Evolutionary conservation across 1,140 invertebrate genomes (phyloP).

Genomic region (Daktulosphaira vitifoliae): DNA sequence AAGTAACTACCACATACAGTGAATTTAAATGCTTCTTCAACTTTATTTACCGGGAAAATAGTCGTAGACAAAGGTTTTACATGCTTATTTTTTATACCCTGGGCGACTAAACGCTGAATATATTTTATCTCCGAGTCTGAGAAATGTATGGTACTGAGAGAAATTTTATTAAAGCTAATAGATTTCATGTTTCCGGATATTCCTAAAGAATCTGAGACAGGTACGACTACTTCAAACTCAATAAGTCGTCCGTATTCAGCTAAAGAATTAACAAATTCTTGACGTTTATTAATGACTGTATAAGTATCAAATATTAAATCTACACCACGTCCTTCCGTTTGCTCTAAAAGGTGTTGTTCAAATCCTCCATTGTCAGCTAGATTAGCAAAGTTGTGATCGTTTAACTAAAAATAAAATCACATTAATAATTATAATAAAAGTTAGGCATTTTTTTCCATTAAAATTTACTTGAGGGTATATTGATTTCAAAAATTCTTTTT

Average conservation of each 20-base stretch:
- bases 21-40: slow-evolving; percentile 12
- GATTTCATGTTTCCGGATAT: slow-evolving; percentile 13
- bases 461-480: slow-evolving; percentile 11
- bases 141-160: neutral
- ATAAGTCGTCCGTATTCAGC: slow-evolving; percentile 5
- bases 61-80: slow-evolving; percentile 2
- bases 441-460: too few species aligned
- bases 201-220: slow-evolving; percentile 10
- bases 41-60: neutral
- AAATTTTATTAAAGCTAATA: slow-evolving; percentile 16
- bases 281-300: neutral
- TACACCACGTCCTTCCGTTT: slow-evolving; percentile 16
- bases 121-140: slow-evolving; percentile 14
- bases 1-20: slow-evolving; percentile 66
- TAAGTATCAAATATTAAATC: slow-evolving; percentile 33
- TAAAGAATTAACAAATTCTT: slow-evolving; percentile 10
- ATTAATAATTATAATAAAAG: too few species aligned
- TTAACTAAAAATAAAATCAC: slow-evolving; percentile 1
- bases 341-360: slow-evolving; percentile 20
- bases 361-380: slow-evolving; percentile 12
- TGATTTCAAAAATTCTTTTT: slow-evolving; percentile 17
- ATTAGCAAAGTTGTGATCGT: slow-evolving; percentile 14
- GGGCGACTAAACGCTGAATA: slow-evolving; percentile 10
- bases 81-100: slow-evolving; percentile 1
- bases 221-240: slow-evolving; percentile 1